Evolutionary conservation across 2,888 invertebrate genomes (phyloP), one percentile per base, ranked within the genome.

Genomic region (Tipula vernalis): DNA sequence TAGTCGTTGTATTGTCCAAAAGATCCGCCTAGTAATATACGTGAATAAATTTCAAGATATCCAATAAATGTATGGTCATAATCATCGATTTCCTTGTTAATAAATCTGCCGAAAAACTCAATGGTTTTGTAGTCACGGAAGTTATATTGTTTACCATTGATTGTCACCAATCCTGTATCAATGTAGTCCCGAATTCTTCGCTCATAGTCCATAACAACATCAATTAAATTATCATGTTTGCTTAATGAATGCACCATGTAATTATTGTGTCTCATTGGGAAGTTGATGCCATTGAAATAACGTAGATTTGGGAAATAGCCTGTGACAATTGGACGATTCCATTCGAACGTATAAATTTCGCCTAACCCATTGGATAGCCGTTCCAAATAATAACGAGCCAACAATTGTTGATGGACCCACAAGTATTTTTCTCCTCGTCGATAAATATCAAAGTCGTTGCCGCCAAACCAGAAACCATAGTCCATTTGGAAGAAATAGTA

Each of bases 301-400:
- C 93, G 91, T 88, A 96, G 91, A 87, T 94, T 93, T 86, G 96
- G 93, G 86, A 93, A 92, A 91, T 93, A 95, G 10, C 95, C 95
- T 87, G 93, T 91, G 88, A 93, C 90, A 86, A 95, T 91, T 86
- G 92, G 91, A 85, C 91, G 90, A 87, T 93, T 91, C 89, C 92
- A 92, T 41, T 93, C 92, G 87, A 95, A 92, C 10, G 93, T 92
- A 41, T 93, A 92, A 88, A 96, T 94, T 88, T 95, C 94, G n/a
- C 94, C 94, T 86, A 95, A 92, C 87, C 94, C 94, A 89, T 95
- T 94, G 10, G 95, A 94, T 87, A 96, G 91, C 90, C 96, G 94
- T 90, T 96, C 96, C 91, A 96, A 92, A 90, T 96, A 95, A 91
- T 96, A 96, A 93, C 95, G 94, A 87, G 95, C 93, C 88, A 96